Conservation (phyloP, 2,797 vertebrate species). For the Chelon auratus region DNA sequence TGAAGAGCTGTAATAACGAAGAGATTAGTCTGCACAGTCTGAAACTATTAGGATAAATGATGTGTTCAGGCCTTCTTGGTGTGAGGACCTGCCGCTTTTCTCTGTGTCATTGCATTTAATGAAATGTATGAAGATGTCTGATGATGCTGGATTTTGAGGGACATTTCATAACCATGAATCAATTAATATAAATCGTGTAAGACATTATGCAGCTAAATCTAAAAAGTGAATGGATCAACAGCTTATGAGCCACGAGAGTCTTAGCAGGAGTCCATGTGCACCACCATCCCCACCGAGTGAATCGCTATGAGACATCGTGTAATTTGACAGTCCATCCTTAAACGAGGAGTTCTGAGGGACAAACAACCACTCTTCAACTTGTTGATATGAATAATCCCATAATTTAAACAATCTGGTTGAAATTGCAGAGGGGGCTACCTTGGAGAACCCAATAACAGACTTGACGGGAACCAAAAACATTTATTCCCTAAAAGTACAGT, state of each 20-base stretch:
- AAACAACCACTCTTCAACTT: constrained; percentile 70
- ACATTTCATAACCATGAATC: too few species aligned
- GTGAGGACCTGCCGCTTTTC: neutral
- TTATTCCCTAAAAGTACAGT: constrained; percentile 80
- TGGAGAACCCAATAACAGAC: constrained; percentile 76
- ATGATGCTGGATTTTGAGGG: too few species aligned
- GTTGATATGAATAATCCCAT: constrained; percentile 80
- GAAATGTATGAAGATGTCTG: too few species aligned
- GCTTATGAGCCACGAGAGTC: neutral
- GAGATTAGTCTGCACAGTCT: too few species aligned
- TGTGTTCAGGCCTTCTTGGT: neutral
- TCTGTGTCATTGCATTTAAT: too few species aligned
- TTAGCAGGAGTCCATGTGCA: neutral
- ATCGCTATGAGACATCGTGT: constrained; percentile 38
- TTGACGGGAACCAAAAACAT: constrained; percentile 77
- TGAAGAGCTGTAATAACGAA: too few species aligned
- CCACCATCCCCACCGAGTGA: constrained; percentile 19
- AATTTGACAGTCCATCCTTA: constrained; percentile 64
- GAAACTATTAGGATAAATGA: neutral
- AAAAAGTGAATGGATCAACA: too few species aligned
- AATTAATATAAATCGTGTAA: too few species aligned
- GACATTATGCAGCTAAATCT: too few species aligned
- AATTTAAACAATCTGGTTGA: constrained; percentile 78
- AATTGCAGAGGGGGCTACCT: constrained; percentile 73
- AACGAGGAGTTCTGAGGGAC: constrained; percentile 54